These are phyloP conservation scores for Pseudobourletiella spinata DNA, from an alignment of 1,140 invertebrate genomes.

Conservation along the genomic window DNA sequence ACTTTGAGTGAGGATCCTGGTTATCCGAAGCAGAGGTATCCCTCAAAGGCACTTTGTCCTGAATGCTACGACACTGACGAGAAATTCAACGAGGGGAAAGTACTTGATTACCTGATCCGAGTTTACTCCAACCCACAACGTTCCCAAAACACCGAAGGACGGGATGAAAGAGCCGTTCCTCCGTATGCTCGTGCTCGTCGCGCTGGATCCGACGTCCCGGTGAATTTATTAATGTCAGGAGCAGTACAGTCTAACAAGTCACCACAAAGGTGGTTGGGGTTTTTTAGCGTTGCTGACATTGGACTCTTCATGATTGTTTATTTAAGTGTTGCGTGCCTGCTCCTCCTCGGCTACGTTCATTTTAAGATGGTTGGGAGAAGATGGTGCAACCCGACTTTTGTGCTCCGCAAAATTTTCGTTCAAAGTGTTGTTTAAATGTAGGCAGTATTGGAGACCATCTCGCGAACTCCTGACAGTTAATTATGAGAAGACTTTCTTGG, in stretches of 20 bases:
- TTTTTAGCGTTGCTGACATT: slow-evolving; percentile 24
- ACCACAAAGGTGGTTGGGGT: slow-evolving; percentile 3
- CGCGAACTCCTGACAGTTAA: too few relatives aligned
- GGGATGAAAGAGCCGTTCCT: background rate
- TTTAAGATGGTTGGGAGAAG: slow-evolving; percentile 19
- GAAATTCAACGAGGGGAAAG: slow-evolving; percentile 59
- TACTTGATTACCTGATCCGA: slow-evolving; percentile 62
- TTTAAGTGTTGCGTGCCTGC: slow-evolving; percentile 22
- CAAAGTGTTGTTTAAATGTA: too few relatives aligned
- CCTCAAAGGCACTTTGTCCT: slow-evolving; percentile 56
- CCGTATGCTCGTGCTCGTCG: background rate
- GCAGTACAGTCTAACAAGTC: background rate
- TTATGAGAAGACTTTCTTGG: too few relatives aligned
- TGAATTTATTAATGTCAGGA: background rate
- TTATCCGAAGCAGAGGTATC: slow-evolving; percentile 86
- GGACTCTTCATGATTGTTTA: slow-evolving; percentile 31
- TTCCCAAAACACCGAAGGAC: background rate
- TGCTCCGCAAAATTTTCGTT: slow-evolving; percentile 17
- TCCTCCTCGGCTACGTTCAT: slow-evolving; percentile 26
- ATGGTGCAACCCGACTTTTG: slow-evolving; percentile 7
- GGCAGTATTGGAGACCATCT: too few relatives aligned
- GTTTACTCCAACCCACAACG: slow-evolving; percentile 51
- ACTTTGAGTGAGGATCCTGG: slow-evolving; percentile 82
- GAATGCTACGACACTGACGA: slow-evolving; percentile 52
- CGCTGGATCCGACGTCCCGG: background rate